Percentiles rank a stretch among this genome's conserved stretches.
Conservation (phyloP, 1,140 invertebrate genomes). For the Bombus haemorrhoidalis region DNA sequence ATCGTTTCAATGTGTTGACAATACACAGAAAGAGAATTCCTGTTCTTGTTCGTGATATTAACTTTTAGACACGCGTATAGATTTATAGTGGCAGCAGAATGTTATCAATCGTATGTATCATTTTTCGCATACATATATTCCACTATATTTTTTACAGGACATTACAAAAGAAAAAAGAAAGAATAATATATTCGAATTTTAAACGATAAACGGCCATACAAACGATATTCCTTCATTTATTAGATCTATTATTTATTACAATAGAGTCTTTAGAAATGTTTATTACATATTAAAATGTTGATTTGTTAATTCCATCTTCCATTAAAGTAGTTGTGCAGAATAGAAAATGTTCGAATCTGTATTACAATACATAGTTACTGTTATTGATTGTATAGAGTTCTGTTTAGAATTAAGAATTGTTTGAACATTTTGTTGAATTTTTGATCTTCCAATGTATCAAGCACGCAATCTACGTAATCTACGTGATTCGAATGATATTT, state of each 20-base stretch:
- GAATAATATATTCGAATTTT: neutral
- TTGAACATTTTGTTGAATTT: neutral
- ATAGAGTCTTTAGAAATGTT: neutral
- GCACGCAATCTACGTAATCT: neutral
- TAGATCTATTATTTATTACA: no score
- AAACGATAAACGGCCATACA: neutral
- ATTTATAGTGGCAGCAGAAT: constrained; percentile 11
- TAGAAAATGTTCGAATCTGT: no score
- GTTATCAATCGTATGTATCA: constrained; percentile 14
- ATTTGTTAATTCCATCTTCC: constrained; percentile 13
- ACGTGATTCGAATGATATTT: neutral
- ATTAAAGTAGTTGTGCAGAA: neutral
- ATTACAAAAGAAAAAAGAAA: no score
- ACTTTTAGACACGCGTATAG: constrained; percentile 11
- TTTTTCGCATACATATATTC: constrained; percentile 15
- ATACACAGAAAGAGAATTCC: constrained; percentile 33
- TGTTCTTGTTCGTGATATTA: constrained; percentile 42
- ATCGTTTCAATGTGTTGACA: constrained; percentile 47
- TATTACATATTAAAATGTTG: neutral
- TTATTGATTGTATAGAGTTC: neutral
- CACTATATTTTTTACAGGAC: constrained; percentile 34
- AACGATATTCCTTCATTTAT: neutral
- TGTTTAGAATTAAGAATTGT: neutral
- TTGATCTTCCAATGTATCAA: neutral
- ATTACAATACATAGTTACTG: neutral